Evolutionary conservation across 2,888 invertebrate genomes (phyloP).

Genomic region (Cenopis cana): DNA sequence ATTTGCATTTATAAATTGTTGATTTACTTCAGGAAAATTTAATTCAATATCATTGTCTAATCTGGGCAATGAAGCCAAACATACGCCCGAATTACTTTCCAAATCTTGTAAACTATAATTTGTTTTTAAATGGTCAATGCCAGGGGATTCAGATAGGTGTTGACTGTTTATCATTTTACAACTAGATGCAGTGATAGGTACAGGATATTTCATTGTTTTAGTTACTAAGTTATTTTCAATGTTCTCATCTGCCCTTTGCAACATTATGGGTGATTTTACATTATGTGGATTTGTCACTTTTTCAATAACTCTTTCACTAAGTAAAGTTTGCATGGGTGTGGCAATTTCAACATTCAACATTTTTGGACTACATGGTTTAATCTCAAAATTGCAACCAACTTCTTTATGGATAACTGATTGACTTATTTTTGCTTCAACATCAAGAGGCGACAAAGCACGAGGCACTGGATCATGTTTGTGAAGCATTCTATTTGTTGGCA

Average conservation of each 20-base stretch:
- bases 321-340: conserved; percentile 70
- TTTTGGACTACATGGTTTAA: conserved; percentile 81
- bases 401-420: conserved; percentile 84
- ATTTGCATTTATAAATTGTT: conserved; percentile 80
- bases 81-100: conserved; percentile 76
- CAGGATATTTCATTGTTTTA: conserved; percentile 34
- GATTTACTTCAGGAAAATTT: conserved; percentile 80
- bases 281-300: conserved; percentile 74
- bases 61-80: conserved; percentile 75
- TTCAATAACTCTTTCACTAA: conserved; percentile 74
- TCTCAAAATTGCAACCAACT: conserved; percentile 83
- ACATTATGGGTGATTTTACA: conserved; percentile 57
- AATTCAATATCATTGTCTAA: conserved; percentile 80
- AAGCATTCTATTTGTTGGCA: conserved; percentile 51
- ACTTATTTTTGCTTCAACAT: conserved; percentile 83
- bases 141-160: conserved; percentile 58
- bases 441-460: conserved; percentile 77
- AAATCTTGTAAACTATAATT: conserved; percentile 75
- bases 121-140: conserved; percentile 60
- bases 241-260: conserved; percentile 57
- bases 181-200: conserved; percentile 55
- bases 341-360: conserved; percentile 79
- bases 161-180: conserved; percentile 74
- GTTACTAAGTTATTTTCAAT: conserved; percentile 44
- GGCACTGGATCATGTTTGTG: conserved; percentile 55